Conservation (phyloP, 2,888 invertebrate genomes). For the Erebia aethiops region DNA sequence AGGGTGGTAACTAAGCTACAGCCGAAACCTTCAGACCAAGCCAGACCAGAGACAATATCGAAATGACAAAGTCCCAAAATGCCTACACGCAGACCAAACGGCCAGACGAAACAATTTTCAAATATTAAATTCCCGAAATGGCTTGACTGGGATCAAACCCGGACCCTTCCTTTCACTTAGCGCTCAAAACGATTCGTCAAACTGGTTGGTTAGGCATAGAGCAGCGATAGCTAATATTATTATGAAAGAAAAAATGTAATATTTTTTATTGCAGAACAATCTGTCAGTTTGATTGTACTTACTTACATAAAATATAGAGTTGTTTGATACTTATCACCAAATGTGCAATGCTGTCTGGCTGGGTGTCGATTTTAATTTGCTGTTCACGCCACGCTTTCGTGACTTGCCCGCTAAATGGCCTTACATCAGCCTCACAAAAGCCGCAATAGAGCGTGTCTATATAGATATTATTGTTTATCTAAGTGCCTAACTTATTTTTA, state of each 20-base stretch:
- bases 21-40: too few relatives aligned
- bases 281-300: conserved; percentile 4
- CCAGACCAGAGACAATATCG: too few relatives aligned
- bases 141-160: too few relatives aligned
- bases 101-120: too few relatives aligned
- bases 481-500: not conserved
- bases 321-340: conserved; percentile 16
- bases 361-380: conserved; percentile 29
- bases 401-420: conserved; percentile 29
- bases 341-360: conserved; percentile 20
- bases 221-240: not conserved
- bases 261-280: not conserved
- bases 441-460: not conserved
- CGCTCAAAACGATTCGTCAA: too few relatives aligned
- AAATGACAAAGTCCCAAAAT: too few relatives aligned
- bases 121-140: too few relatives aligned
- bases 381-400: conserved; percentile 30
- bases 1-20: too few relatives aligned
- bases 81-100: too few relatives aligned
- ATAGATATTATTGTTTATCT: not conserved
- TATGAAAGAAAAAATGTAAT: not conserved
- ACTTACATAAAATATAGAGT: conserved; percentile 10
- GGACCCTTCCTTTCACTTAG: too few relatives aligned
- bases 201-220: too few relatives aligned
- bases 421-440: conserved; percentile 14